Evolutionary conservation across 2,888 invertebrate species (phyloP), one percentile per base, ranked within the genome.

Genomic region (Atethmia centrago): DNA sequence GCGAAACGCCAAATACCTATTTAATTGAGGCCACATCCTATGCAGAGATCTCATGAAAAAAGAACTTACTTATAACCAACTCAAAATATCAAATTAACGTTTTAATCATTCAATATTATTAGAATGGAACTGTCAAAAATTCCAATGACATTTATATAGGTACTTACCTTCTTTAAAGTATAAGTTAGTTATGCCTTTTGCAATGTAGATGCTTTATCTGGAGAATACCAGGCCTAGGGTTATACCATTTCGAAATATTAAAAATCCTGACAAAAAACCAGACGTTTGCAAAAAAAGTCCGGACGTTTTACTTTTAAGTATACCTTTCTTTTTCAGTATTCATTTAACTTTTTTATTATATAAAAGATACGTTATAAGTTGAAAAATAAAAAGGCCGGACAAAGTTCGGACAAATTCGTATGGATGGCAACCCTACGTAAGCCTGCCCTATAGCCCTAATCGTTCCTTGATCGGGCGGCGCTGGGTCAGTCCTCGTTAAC

Each of bases 401-500:
- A n/a, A 2, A 12, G n/a, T 25, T 25, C 14, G 25, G n/a, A n/a
- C 0, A n/a, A 53, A 53, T 53, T 0, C 14, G 14, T 14, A 14
- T 7, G 14, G 7, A 53, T 53, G 53, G 53, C 25, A 53, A 53
- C 25, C 53, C 53, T 53, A 53, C 19, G 9, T n/a, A 53, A 42
- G 28, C 49, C 28, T 51, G 55, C n/a, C 31, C 49, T 63, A n/a
- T 31, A 49, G 49, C 51, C 31, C 47, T 80, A 72, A 80, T 79
- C 64, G 61, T 31, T 56, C 68, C 25, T n/a, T 47, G 49, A 64
- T 61, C 55, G n/a, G 42, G 25, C 82, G 36, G 25, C 25, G 63
- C 21, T 10, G 62, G 78, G 83, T 79, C 79, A 79, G 53, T 12
- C 61, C 90, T 91, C 90, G 90, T 91, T 91, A 91, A 90, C 89